These are phyloP conservation scores for Prionailurus viverrinus DNA, from an alignment of 2,113 vertebrate species.

Conservation along the genomic window DNA sequence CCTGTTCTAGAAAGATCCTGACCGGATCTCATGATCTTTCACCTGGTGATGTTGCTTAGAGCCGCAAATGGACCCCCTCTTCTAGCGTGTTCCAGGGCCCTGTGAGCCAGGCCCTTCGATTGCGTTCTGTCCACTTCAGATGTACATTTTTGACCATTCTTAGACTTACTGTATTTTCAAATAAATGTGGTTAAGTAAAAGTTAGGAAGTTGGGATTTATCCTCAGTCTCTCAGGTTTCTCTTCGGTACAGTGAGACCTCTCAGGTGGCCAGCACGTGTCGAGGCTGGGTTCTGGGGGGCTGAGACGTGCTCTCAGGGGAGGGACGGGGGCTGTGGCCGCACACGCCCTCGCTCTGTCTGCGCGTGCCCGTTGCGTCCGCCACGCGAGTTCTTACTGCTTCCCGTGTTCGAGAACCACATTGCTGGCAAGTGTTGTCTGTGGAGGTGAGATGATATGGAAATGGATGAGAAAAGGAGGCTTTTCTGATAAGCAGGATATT, in stretches of 20 bases:
- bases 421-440: background rate
- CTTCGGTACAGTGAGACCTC: background rate
- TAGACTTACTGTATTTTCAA: background rate
- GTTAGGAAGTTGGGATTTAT: background rate
- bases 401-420: background rate
- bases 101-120: background rate
- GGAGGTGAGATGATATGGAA: background rate
- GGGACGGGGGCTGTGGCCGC: accelerated
- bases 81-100: background rate
- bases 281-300: background rate
- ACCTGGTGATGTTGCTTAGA: background rate
- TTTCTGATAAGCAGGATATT: background rate
- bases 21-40: background rate
- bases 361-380: accelerated
- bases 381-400: background rate
- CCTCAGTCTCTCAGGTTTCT: background rate
- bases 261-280: background rate
- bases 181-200: background rate
- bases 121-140: background rate
- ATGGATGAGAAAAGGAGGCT: background rate
- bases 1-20: background rate
- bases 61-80: background rate
- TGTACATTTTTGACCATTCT: background rate
- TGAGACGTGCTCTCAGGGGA: background rate
- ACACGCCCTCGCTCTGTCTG: accelerated